Evolutionary conservation across 2,888 invertebrate genomes (phyloP), one percentile per base, ranked within the genome.

Genomic region (Sarcophaga carnaria): DNA sequence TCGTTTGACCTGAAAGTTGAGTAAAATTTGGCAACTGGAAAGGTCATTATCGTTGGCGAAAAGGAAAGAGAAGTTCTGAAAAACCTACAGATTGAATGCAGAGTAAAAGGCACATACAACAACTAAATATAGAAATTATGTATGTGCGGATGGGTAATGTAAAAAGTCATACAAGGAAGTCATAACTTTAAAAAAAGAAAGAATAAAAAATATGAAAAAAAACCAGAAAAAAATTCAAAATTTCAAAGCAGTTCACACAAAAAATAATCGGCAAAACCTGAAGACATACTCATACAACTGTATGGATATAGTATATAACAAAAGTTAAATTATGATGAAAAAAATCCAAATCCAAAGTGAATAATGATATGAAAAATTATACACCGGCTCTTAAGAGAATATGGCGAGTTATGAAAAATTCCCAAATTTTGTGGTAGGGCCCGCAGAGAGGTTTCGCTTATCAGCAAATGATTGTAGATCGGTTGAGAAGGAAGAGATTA

Each of bases 31-130:
- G 72, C 81, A 85, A 81, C 25, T 77, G 74, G 77, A 85, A 74
- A 85, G 85, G 85, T 85, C 85, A 85, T 85, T 85, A 85, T 74
- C 85, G 69, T 81, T 81, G 69, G 63, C 70, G 63, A 25, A 22
- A 20, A 64, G 47, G 12, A 77, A 79, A 22, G 3, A 63, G 22
- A 59, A 12, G 20, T 47, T 12, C 6, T 4, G 54, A 54, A 45
- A 25, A 60, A n/a, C 6, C 6, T 20, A 59, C 14, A 27, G 22
- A 75, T 75, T 76, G 54, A n/a, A 20, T 54, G 12, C 10, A 27
- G 74, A 49, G n/a, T 27, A 27, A 72, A 69, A 54, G 54, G 63
- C 17, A 72, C n/a, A 10, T 27, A 37, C 17, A 25, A 54, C 54
- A 37, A 79, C 82, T 66, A 76, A 80, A 71, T 76, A 64, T 71